Evolutionary conservation across 1,140 invertebrate species (phyloP), one percentile per base, ranked within the genome.

Genomic region (Hycleus phaleratus): DNA sequence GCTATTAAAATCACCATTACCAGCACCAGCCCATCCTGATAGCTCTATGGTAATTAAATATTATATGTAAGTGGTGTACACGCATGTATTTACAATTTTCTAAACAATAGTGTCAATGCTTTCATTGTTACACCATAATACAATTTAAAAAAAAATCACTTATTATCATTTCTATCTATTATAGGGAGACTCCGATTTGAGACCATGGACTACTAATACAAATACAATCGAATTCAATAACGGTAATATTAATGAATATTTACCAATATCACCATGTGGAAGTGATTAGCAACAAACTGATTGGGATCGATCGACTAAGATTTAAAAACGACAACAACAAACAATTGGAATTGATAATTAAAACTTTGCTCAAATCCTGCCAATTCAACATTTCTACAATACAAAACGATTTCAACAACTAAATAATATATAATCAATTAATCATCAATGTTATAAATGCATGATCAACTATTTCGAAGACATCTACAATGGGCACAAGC

Each of bases 41-140:
- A 80, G 78, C 73, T 79, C 78, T 77, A 79, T 81, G 81, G 81
- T 82, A 82, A 82, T 82, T 82, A 81, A 79, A 72, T 81, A 79
- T 81, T 82, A 80, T 82, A 81, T 82, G 81, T 82, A 81, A 82
- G 80, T 82, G 79, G 71, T 71, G 70, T 72, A 68, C 62, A 58
- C 59, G 70, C 67, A 71, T 71, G 69, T 61, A 56, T 10, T 32
- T 26, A 49, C 32, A 3, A 49, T 42, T 42, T 8, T 42, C 11
- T 42, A 42, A 42, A 8, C 5, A 42, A 8, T 42, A 42, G 40
- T 42, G 9, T 11, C 1, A 42, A 42, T n/a, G 40, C 40, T 42
- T 42, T 42, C 10, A n/a, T n/a, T 4, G 9, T 10, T 42, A 11
- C 5, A 7, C 10, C 11, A 42, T 42, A n/a, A n/a, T 42, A 10